Percentiles rank a stretch among this genome's conserved stretches.
Conservation (phyloP, 2,797 vertebrate species). For the Pangasius krempfi region DNA sequence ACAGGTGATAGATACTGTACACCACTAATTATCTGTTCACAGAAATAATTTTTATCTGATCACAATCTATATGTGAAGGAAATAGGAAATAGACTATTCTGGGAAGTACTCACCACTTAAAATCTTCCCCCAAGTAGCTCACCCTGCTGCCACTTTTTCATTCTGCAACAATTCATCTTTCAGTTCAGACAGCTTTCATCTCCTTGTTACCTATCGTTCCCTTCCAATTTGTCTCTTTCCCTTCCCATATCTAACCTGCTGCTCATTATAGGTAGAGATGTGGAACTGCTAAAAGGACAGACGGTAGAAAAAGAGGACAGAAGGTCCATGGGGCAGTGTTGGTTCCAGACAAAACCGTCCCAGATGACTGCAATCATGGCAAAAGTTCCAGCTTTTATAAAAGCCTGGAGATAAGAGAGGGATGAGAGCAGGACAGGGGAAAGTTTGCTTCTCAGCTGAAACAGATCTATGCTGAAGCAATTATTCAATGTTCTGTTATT, state of each 20-base stretch:
- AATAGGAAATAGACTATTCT: neutral
- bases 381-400: constrained; percentile 36
- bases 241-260: constrained; percentile 27
- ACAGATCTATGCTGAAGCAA: neutral
- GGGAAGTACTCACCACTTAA: neutral
- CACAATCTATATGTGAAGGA: neutral
- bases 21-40: neutral
- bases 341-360: constrained; percentile 37
- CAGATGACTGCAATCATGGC: constrained; percentile 41
- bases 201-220: constrained; percentile 35
- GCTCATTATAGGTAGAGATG: constrained; percentile 46
- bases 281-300: constrained; percentile 34
- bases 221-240: constrained; percentile 24
- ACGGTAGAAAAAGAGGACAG: constrained; percentile 19
- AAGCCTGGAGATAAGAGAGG: constrained; percentile 13
- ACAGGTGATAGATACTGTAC: neutral
- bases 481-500: no score
- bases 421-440: constrained; percentile 18
- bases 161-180: neutral
- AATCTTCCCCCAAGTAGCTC: neutral
- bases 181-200: constrained; percentile 29
- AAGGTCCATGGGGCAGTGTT: constrained; percentile 32
- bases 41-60: neutral
- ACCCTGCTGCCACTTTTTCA: neutral
- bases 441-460: constrained; percentile 34